Evolutionary conservation across 2,797 vertebrate species (phyloP), one percentile per base, ranked within the genome.

Genomic region (Hyperoplus immaculatus): DNA sequence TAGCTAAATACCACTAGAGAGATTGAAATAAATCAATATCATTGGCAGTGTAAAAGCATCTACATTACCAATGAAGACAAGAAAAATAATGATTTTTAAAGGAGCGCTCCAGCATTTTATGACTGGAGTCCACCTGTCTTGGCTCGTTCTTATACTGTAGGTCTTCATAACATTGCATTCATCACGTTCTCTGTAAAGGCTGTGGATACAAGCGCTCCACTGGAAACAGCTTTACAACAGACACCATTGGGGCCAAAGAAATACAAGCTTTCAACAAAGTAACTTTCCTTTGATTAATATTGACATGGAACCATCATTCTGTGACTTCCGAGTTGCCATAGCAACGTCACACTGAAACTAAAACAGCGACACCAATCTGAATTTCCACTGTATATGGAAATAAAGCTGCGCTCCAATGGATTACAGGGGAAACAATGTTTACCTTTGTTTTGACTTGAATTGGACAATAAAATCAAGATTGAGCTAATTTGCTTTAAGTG

Each of bases 181-280:
- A 74, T 13, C 80, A 78, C 70, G 29, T 69, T 58, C 70, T 59
- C 15, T 72, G 60, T 43, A 69, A 72, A 81, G 46, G 71, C 64
- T 78, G 80, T 73, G 68, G 45, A 53, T 54, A 78, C 60, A 68
- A 63, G 45, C 38, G 74, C 50, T 69, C 45, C 50, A 71, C 21
- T 82, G 67, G 63, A 81, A 85, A 85, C 42, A 75, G 69, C 63
- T 82, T 85, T 57, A 85, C 69, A 78, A 61, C 60, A 13, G 55
- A 69, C 55, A 47, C 47, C n/a, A n/a, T 1, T 4, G 68, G 29
- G 58, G 60, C 62, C 46, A 54, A 80, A 21, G 45, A 76, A 85
- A 81, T 55, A 72, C 47, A 71, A 60, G 55, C 61, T 77, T 77
- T 78, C 56, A 82, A 39, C 67, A 77, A 65, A 6, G 66, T 60